Conservation (phyloP, 2,797 vertebrate genomes). For the Anabacerthia variegaticeps region DNA sequence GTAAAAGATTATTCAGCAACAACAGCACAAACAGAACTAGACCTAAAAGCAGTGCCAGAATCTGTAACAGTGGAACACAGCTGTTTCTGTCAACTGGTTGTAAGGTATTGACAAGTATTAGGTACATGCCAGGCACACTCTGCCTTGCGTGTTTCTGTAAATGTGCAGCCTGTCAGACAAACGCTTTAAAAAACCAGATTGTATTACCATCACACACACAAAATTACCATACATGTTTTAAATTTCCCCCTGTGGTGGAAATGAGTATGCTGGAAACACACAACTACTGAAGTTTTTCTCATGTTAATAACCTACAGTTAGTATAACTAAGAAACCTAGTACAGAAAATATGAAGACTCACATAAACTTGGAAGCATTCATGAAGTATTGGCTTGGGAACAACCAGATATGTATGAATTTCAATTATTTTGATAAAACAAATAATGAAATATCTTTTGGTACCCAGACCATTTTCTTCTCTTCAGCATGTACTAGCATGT, state of each 20-base stretch:
- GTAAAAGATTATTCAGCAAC: background rate
- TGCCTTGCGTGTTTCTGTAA: background rate
- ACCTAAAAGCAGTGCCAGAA: background rate
- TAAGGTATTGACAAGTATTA: background rate
- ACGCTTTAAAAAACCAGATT: background rate
- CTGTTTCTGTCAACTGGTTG: background rate
- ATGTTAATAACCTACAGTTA: background rate
- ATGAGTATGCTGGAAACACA: background rate
- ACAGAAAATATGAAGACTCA: background rate
- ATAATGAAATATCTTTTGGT: background rate
- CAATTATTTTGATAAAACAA: background rate
- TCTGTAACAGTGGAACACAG: background rate
- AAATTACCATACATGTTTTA: background rate
- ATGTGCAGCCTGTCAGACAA: background rate
- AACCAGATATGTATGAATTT: background rate
- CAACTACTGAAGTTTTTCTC: background rate
- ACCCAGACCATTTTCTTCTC: background rate
- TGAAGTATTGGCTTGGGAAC: background rate
- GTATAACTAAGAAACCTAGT: background rate
- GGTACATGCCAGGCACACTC: accelerated
- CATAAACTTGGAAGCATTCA: background rate
- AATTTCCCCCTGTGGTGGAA: background rate
- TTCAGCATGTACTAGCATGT: background rate
- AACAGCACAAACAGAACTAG: background rate
- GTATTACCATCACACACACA: background rate